Evolutionary conservation across 2,888 invertebrate species (phyloP), one percentile per base, ranked within the genome.

Genomic region (Tribolium freemani): DNA sequence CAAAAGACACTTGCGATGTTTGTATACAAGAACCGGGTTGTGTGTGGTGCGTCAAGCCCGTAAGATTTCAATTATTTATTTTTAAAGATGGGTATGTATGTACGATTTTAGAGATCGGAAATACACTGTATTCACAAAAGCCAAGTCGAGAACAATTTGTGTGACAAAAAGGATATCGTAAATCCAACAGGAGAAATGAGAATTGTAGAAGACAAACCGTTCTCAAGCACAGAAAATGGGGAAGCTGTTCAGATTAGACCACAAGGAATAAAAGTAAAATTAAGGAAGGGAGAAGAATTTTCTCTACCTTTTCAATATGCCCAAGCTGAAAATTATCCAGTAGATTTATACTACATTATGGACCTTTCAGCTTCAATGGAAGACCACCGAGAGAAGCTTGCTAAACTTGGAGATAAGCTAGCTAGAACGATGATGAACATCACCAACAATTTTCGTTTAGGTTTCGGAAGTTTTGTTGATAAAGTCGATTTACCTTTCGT

Each of bases 261-360:
- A 0, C 91, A 91, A 83, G 75, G 81, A 45, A 82, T 90, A 0
- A 83, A 84, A 69, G 81, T 92, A 1, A 86, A 83, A 54, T 80
- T 89, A 13, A 85, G 89, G 13, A 89, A 89, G 13, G 89, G 90
- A 0, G 84, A 86, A 21, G 81, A 83, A 45, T 80, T 83, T 1
- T 61, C 81, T 1, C 64, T 86, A 5, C 67, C 78, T 8, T 88
- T 93, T 77, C 87, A 87, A 9, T 92, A 90, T 76, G 88, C 89
- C 64, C 90, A 90, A 77, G 93, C 93, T 0, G 87, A 90, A 76
- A 90, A 95, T 83, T 95, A 94, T 83, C 95, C 95, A 0, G 91
- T 95, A 0, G 95, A 96, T 85, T 86, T 96, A 31, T 96, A 96
- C 84, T 94, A 94, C 80, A 87, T 96, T 54, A 91, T 95, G 90